Conservation (phyloP, 2,888 invertebrate species). For the Kryphioiulus occultus region DNA sequence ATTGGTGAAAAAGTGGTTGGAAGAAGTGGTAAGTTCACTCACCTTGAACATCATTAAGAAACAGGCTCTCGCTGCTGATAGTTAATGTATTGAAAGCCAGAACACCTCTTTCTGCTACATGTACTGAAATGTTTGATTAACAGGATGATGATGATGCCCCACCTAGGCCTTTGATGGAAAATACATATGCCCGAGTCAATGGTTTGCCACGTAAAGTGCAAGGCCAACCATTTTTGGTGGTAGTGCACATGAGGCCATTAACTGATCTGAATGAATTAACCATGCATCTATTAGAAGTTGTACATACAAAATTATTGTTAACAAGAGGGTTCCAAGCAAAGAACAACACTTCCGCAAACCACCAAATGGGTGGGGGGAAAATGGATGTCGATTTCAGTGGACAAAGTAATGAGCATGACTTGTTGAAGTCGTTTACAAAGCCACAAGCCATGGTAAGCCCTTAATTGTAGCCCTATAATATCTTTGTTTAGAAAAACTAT, state of each 20-base stretch:
- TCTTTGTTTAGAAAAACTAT: too few relatives aligned
- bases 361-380: not conserved
- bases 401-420: not conserved
- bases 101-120: too few relatives aligned
- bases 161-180: not conserved
- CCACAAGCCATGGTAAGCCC: not conserved
- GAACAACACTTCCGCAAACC: not conserved
- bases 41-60: too few relatives aligned
- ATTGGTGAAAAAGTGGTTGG: not conserved
- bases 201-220: not conserved
- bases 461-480: not conserved
- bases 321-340: not conserved
- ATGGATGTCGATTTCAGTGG: not conserved
- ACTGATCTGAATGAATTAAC: slow-evolving; percentile 43
- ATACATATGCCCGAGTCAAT: slow-evolving; percentile 12
- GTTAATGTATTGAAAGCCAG: too few relatives aligned
- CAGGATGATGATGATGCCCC: not conserved
- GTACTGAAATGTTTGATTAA: not conserved
- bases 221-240: not conserved
- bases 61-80: too few relatives aligned
- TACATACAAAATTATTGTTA: slow-evolving; percentile 20
- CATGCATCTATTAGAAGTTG: slow-evolving; percentile 25
- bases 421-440: not conserved
- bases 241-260: not conserved
- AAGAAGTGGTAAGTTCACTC: not conserved